phyloP scores from a whole-genome alignment of 2,797 vertebrate genomes.

The Acanthurus tractus region DNA sequence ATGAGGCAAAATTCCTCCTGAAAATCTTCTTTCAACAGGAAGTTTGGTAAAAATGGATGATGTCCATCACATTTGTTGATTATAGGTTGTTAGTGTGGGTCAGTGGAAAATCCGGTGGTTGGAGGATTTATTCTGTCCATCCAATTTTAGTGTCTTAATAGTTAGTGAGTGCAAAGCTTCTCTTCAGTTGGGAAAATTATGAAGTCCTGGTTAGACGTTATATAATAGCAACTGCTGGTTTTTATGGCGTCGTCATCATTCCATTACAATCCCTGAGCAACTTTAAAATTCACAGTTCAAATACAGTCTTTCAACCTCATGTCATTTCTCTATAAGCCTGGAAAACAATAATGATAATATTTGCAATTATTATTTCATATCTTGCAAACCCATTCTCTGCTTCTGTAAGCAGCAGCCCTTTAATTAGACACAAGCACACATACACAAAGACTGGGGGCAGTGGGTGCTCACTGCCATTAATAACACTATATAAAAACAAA shows the following conservation, averaged over 20 bases:
- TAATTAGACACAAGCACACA: constrained; percentile 85
- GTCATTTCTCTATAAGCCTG: constrained; percentile 74
- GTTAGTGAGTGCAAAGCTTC: constrained; percentile 9
- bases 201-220: constrained; percentile 55
- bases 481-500: constrained; percentile 88
- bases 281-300: constrained; percentile 77
- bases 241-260: constrained; percentile 67
- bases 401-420: constrained; percentile 84
- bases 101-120: constrained; percentile 11
- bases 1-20: no score
- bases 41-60: not conserved
- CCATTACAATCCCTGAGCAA: constrained; percentile 70
- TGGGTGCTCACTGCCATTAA: constrained; percentile 83
- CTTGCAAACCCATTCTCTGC: constrained; percentile 84
- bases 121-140: not conserved
- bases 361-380: constrained; percentile 87
- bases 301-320: constrained; percentile 62
- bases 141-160: not conserved
- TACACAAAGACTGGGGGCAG: constrained; percentile 71
- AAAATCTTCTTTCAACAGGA: no score
- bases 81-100: constrained; percentile 1
- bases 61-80: not conserved
- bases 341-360: constrained; percentile 83
- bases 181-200: constrained; percentile 52
- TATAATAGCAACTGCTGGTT: constrained; percentile 61